phyloP scores from a whole-genome alignment of 2,113 vertebrate species.

The Myrmecobius fasciatus region DNA sequence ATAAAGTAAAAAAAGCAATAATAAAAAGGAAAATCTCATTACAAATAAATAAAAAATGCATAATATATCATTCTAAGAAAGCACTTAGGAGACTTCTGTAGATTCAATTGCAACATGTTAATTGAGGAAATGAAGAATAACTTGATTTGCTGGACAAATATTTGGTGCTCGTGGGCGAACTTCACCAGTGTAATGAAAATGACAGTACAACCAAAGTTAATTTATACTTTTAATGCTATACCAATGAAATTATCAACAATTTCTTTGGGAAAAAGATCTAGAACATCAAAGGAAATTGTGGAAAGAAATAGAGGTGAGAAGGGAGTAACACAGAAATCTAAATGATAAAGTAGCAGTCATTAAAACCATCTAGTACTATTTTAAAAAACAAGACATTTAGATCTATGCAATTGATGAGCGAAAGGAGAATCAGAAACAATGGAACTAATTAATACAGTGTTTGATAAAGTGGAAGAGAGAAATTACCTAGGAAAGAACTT shows the following conservation, averaged over 20 bases:
- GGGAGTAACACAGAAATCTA: neutral
- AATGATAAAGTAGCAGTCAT: neutral
- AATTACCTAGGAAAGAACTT: neutral
- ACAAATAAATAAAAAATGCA: too few species aligned
- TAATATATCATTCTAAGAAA: neutral
- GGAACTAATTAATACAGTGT: neutral
- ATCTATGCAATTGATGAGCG: neutral
- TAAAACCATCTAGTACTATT: neutral
- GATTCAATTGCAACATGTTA: neutral
- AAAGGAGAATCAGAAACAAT: neutral
- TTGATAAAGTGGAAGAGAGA: neutral
- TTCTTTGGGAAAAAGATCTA: neutral
- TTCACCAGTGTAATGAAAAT: neutral
- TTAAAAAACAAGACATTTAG: neutral
- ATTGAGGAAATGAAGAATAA: neutral
- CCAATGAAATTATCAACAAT: neutral
- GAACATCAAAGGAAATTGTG: neutral
- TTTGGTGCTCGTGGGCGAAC: neutral
- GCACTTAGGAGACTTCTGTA: neutral
- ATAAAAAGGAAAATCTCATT: too few species aligned
- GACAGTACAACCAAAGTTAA: neutral
- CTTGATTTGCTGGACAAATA: neutral
- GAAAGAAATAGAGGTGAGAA: neutral
- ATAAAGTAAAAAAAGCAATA: too few species aligned
- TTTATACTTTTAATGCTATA: neutral